A percentile compares a stretch with the other conserved stretches of the same genome.
phyloP scores from a whole-genome alignment of 2,797 vertebrate genomes.

The Poeciliopsis gracilis region DNA sequence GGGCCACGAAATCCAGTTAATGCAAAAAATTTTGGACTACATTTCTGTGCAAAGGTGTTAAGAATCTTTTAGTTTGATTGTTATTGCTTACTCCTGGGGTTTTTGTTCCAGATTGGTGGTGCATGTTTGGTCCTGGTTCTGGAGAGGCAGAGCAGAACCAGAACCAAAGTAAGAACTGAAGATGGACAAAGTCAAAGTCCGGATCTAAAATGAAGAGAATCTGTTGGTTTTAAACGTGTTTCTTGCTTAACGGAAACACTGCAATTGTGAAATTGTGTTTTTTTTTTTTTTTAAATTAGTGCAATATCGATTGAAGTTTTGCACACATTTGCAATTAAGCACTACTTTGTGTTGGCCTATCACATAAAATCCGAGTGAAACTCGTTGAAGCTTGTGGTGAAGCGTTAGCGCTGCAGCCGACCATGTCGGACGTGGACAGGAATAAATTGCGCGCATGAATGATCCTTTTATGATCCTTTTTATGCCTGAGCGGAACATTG shows the following conservation, averaged over 20 bases:
- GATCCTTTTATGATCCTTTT: neutral
- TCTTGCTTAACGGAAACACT: no score
- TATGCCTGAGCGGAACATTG: constrained; percentile 1
- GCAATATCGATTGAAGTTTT: no score
- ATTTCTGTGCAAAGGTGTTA: no score
- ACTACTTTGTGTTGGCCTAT: neutral
- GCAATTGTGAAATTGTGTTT: no score
- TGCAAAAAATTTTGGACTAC: neutral
- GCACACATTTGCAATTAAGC: neutral
- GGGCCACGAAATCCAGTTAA: neutral
- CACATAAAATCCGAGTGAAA: neutral
- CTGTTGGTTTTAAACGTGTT: no score
- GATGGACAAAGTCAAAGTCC: neutral
- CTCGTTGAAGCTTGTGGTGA: neutral
- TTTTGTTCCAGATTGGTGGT: no score
- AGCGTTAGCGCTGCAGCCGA: neutral
- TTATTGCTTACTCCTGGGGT: no score
- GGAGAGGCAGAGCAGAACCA: no score
- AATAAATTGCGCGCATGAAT: neutral
- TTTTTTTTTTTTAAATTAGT: no score
- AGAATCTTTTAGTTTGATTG: no score
- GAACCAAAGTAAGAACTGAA: no score
- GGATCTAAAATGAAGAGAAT: neutral
- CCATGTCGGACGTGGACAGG: neutral
- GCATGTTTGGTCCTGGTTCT: no score